A percentile compares a stretch with the other conserved stretches of the same genome.
phyloP scores from a whole-genome alignment of 2,888 invertebrate species.

The Sesia apiformis region DNA sequence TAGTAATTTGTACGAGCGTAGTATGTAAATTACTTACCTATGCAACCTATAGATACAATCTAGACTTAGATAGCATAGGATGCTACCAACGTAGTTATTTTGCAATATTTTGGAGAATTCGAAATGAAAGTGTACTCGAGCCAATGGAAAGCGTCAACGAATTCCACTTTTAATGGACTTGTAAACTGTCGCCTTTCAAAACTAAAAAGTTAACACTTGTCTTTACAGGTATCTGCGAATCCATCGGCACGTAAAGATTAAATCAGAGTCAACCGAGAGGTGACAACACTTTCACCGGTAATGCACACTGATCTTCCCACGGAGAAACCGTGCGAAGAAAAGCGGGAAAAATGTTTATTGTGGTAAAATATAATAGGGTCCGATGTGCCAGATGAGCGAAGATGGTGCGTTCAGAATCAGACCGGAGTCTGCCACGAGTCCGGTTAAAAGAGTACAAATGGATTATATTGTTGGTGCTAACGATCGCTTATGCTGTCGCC shows the following conservation, averaged over 20 bases:
- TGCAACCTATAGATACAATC: too few species aligned
- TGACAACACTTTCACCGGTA: constrained; percentile 55
- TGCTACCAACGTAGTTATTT: too few species aligned
- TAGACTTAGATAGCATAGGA: too few species aligned
- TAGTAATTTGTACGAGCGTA: too few species aligned
- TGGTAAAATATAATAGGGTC: constrained; percentile 29
- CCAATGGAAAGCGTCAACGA: too few species aligned
- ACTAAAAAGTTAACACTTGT: constrained; percentile 32
- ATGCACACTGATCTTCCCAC: constrained; percentile 37
- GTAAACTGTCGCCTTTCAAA: constrained; percentile 26
- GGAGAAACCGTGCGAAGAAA: constrained; percentile 62
- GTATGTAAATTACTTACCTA: too few species aligned
- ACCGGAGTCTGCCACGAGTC: constrained; percentile 40
- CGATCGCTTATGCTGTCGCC: constrained; percentile 21
- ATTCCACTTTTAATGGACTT: neutral
- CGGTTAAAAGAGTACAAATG: constrained; percentile 44
- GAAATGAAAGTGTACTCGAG: too few species aligned
- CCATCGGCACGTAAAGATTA: constrained; percentile 48
- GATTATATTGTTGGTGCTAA: constrained; percentile 18
- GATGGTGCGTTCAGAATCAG: constrained; percentile 21
- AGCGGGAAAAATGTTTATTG: constrained; percentile 52
- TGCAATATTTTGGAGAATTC: too few species aligned
- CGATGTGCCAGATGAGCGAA: constrained; percentile 49
- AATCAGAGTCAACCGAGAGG: constrained; percentile 32
- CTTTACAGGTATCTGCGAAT: constrained; percentile 44